These are phyloP conservation scores for Andrena bucephala DNA, from an alignment of 2,888 invertebrate species.

Conservation along the genomic window DNA sequence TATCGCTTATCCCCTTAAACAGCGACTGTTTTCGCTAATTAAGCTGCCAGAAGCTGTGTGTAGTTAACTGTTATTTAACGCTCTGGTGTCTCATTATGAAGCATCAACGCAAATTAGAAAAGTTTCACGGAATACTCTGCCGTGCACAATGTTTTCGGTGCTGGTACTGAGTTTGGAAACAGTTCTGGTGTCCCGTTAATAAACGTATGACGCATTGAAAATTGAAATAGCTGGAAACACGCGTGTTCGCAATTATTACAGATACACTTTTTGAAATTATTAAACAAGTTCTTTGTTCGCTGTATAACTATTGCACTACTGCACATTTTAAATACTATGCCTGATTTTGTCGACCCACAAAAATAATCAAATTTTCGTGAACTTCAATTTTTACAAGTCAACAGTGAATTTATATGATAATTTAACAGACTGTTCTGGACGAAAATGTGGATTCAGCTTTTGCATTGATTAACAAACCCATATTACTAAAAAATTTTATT, in stretches of 20 bases:
- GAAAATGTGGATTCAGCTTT: too few relatives aligned
- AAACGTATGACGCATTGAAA: background rate
- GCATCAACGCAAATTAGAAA: conserved; percentile 44
- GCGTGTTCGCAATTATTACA: background rate
- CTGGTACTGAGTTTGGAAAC: background rate
- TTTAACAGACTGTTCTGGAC: too few relatives aligned
- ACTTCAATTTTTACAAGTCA: too few relatives aligned
- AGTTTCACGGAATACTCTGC: conserved; percentile 27
- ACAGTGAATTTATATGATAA: too few relatives aligned
- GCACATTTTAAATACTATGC: too few relatives aligned
- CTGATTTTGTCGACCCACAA: too few relatives aligned
- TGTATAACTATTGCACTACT: too few relatives aligned
- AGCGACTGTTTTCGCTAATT: background rate
- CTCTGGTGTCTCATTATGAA: conserved; percentile 23
- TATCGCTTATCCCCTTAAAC: background rate
- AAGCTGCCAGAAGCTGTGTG: background rate
- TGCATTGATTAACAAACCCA: too few relatives aligned
- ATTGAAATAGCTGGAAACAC: background rate
- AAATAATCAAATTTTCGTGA: too few relatives aligned
- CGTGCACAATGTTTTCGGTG: conserved; percentile 3
- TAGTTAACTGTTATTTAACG: conserved; percentile 30
- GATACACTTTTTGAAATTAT: background rate
- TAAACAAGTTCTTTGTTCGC: background rate
- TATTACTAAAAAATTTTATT: too few relatives aligned
- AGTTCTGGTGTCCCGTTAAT: conserved; percentile 14